Conservation (phyloP, 1,140 invertebrate genomes). For the Pentalonia nigronervosa region DNA sequence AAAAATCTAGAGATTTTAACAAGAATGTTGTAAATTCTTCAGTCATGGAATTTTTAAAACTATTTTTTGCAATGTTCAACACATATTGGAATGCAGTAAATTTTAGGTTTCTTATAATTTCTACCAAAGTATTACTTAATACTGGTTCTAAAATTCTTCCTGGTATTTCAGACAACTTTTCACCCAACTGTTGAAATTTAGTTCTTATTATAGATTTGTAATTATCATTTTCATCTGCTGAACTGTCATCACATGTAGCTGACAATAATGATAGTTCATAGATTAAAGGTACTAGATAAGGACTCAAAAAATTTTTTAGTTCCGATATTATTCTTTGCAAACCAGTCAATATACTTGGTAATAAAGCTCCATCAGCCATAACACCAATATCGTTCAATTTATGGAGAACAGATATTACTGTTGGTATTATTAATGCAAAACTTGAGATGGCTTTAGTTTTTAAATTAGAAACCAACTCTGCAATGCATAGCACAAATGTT, state of each 20-base stretch:
- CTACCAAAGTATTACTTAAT: conserved; percentile 72
- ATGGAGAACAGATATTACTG: conserved; percentile 54
- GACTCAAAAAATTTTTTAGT: conserved; percentile 53
- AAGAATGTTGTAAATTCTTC: conserved; percentile 77
- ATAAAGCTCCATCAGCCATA: conserved; percentile 48
- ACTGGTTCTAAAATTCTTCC: conserved; percentile 79
- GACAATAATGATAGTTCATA: conserved; percentile 53
- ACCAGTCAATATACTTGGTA: conserved; percentile 53
- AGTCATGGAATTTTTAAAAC: conserved; percentile 73
- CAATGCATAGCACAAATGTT: conserved; percentile 79
- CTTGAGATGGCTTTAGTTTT: conserved; percentile 70
- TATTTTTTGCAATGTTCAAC: conserved; percentile 78
- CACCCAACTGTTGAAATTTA: conserved; percentile 48
- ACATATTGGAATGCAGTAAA: conserved; percentile 73
- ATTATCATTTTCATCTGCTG: conserved; percentile 38
- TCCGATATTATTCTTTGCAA: conserved; percentile 54
- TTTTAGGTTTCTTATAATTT: conserved; percentile 69
- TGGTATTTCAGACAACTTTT: conserved; percentile 67
- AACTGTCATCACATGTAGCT: conserved; percentile 27
- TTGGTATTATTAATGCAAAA: conserved; percentile 49
- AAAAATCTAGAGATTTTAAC: conserved; percentile 77
- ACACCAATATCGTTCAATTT: conserved; percentile 30
- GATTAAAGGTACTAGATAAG: conserved; percentile 43
- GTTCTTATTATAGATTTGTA: conserved; percentile 54
- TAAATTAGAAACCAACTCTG: conserved; percentile 78